phyloP scores from a whole-genome alignment of 2,797 vertebrate species.

The Phoxinus dragarum region DNA sequence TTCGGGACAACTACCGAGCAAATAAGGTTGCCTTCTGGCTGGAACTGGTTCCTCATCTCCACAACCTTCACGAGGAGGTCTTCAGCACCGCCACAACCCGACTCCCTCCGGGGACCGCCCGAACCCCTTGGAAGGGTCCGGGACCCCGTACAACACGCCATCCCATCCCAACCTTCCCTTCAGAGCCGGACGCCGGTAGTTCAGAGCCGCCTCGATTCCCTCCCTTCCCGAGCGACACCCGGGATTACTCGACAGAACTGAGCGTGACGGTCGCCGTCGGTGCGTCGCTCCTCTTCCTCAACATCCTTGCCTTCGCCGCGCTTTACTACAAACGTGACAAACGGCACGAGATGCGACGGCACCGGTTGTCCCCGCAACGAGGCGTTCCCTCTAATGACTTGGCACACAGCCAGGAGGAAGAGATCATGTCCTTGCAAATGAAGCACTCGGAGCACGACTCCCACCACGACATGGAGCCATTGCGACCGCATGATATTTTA shows the following conservation, averaged over 20 bases:
- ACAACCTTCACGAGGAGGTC: slow-evolving; percentile 84
- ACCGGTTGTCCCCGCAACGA: slow-evolving; percentile 84
- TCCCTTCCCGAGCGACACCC: slow-evolving; percentile 85
- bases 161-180: slow-evolving; percentile 81
- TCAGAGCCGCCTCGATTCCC: slow-evolving; percentile 75
- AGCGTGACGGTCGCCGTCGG: slow-evolving; percentile 93
- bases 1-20: slow-evolving; percentile 92
- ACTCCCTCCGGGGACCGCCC: slow-evolving; percentile 75
- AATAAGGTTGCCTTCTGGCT: slow-evolving; percentile 97
- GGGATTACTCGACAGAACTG: slow-evolving; percentile 92
- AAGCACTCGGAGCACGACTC: slow-evolving; percentile 87
- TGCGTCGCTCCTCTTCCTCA: slow-evolving; percentile 92
- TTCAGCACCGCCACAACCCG: slow-evolving; percentile 83
- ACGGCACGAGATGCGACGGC: slow-evolving; percentile 86
- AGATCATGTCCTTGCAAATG: slow-evolving; percentile 93
- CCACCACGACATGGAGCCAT: slow-evolving; percentile 87
- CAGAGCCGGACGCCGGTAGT: slow-evolving; percentile 76
- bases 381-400: slow-evolving; percentile 84
- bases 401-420: slow-evolving; percentile 89
- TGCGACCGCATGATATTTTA: slow-evolving; percentile 85
- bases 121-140: slow-evolving; percentile 67
- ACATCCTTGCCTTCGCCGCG: slow-evolving; percentile 92
- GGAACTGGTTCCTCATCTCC: slow-evolving; percentile 92
- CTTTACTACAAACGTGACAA: slow-evolving; percentile 95
- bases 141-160: slow-evolving; percentile 81